Conservation (phyloP, 2,113 vertebrate genomes). For the Gobio gobio region DNA sequence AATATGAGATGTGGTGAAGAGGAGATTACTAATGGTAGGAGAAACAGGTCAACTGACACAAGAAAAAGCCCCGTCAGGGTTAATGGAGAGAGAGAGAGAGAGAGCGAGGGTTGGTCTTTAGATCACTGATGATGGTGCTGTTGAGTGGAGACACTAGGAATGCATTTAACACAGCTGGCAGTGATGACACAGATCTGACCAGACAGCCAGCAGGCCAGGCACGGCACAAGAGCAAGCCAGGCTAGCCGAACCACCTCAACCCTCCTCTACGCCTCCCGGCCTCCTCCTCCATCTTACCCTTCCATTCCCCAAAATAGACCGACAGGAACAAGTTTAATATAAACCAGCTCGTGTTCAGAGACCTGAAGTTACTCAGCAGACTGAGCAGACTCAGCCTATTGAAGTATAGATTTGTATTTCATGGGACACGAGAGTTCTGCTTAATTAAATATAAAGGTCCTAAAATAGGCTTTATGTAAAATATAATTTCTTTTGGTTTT, state of each 20-base stretch:
- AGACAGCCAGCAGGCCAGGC: conserved; percentile 73
- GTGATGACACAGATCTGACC: conserved; percentile 92
- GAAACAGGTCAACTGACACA: not conserved
- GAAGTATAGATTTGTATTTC: not conserved
- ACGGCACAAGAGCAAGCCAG: conserved; percentile 43
- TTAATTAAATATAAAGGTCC: not conserved
- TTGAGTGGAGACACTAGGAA: conserved; percentile 79
- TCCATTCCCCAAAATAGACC: conserved; percentile 69
- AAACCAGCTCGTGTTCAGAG: conserved; percentile 24
- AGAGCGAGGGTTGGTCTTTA: conserved; percentile 59
- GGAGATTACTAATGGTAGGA: not conserved
- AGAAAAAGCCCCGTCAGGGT: not conserved
- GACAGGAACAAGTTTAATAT: conserved; percentile 14
- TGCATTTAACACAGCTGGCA: conserved; percentile 85
- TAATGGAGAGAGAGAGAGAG: not conserved
- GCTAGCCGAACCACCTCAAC: conserved; percentile 52
- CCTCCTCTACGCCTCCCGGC: conserved; percentile 63
- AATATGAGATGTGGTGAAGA: not conserved
- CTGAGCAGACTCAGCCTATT: not conserved
- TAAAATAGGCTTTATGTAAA: too few species aligned
- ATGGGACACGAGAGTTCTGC: not conserved
- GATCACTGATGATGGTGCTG: conserved; percentile 70
- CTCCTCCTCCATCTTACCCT: conserved; percentile 58
- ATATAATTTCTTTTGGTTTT: too few species aligned
- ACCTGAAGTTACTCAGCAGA: not conserved